phyloP scores from a whole-genome alignment of 53 echinoderm and acorn worm genomes.

The Arbacia lixula region DNA sequence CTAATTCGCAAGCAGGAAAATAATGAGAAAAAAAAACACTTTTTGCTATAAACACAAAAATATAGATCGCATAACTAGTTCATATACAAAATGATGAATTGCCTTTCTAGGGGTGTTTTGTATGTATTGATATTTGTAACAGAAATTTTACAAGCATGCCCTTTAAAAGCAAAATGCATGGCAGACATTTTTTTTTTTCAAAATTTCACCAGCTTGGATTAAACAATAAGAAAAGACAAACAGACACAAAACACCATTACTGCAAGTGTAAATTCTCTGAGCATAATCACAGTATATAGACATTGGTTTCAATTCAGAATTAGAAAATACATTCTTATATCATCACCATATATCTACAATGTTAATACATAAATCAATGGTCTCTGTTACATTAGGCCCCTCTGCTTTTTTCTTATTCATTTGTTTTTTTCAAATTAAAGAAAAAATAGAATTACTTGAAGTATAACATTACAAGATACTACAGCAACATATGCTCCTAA shows the following conservation, averaged over 20 bases:
- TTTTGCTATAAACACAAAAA: too few relatives aligned
- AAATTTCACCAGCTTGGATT: too few relatives aligned
- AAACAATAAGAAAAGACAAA: not conserved
- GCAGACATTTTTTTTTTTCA: not conserved
- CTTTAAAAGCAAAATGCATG: slow-evolving; percentile 5
- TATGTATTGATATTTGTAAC: too few relatives aligned
- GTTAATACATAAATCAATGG: too few relatives aligned
- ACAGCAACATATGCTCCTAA: too few relatives aligned
- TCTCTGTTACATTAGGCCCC: too few relatives aligned
- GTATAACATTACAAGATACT: not conserved
- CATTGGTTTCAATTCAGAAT: slow-evolving; percentile 3
- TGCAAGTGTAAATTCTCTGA: too few relatives aligned
- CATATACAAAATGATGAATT: too few relatives aligned
- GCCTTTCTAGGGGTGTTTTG: too few relatives aligned
- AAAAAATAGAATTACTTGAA: not conserved
- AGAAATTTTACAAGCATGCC: slow-evolving; percentile 16
- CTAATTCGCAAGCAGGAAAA: slow-evolving; percentile 10
- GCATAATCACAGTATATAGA: too few relatives aligned
- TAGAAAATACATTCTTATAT: not conserved
- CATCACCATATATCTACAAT: not conserved
- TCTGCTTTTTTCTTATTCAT: too few relatives aligned
- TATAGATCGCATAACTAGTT: not conserved
- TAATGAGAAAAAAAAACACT: not conserved
- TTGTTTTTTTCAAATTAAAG: not conserved
- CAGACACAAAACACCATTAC: too few relatives aligned